phyloP scores from a whole-genome alignment of 37 sponge, comb jelly and placozoan species.

The Eunapius fragilis region DNA sequence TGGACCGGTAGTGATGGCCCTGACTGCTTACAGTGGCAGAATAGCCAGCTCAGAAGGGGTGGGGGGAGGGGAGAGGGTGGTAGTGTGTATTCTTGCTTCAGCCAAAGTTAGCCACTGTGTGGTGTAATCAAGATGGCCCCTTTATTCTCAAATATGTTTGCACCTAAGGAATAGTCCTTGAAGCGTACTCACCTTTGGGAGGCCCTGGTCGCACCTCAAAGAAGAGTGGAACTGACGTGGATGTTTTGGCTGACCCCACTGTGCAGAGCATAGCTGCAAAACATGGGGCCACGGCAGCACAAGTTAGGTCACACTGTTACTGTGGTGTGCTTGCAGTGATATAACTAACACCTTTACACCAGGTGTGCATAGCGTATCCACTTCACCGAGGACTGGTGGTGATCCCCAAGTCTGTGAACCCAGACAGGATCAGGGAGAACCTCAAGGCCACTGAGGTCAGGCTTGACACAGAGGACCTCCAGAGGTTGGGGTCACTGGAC shows the following conservation, averaged over 20 bases:
- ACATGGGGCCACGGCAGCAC: conserved; percentile 67
- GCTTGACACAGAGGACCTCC: conserved; percentile 65
- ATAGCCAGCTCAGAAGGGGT: too few relatives aligned
- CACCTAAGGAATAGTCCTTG: conserved; percentile 64
- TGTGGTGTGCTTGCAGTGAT: conserved; percentile 18
- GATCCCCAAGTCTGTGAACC: conserved; percentile 87
- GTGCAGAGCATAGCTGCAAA: conserved; percentile 69
- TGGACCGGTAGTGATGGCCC: too few relatives aligned
- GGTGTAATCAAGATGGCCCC: neutral
- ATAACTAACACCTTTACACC: neutral
- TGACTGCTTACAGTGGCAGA: too few relatives aligned
- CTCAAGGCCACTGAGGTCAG: conserved; percentile 58
- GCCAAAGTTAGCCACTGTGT: too few relatives aligned
- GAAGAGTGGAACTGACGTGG: conserved; percentile 33
- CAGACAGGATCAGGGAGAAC: conserved; percentile 73
- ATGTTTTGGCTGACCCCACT: conserved; percentile 66
- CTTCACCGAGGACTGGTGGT: conserved; percentile 73
- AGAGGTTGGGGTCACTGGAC: conserved; percentile 44
- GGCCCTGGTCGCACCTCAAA: conserved; percentile 50
- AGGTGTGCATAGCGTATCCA: conserved; percentile 66
- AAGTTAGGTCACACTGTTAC: too few relatives aligned
- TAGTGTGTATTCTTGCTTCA: too few relatives aligned
- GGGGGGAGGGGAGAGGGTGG: too few relatives aligned
- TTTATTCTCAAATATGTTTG: neutral
- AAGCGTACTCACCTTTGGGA: conserved; percentile 85